These are phyloP conservation scores for Colostygia pectinataria DNA, from an alignment of 2,888 invertebrate genomes.

Conservation along the genomic window DNA sequence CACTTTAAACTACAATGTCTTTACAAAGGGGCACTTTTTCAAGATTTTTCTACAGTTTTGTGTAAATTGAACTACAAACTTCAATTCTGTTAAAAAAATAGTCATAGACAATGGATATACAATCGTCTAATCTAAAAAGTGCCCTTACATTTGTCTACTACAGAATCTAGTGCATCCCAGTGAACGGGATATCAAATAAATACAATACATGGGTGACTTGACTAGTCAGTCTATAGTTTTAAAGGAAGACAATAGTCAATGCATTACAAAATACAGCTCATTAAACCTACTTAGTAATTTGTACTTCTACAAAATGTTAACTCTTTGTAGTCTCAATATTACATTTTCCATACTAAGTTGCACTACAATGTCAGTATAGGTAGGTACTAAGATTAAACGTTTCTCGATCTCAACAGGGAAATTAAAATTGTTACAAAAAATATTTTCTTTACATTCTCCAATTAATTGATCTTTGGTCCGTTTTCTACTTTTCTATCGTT, in stretches of 20 bases:
- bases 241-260: slow-evolving; percentile 66
- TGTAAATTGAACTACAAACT: neutral
- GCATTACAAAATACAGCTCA: slow-evolving; percentile 67
- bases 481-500: slow-evolving; percentile 57
- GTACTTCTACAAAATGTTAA: slow-evolving; percentile 67
- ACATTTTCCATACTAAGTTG: slow-evolving; percentile 53
- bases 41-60: slow-evolving; percentile 46
- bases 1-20: slow-evolving; percentile 63
- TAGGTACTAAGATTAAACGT: slow-evolving; percentile 32
- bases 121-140: slow-evolving; percentile 64
- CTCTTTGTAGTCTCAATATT: slow-evolving; percentile 50
- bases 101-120: slow-evolving; percentile 24
- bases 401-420: slow-evolving; percentile 53
- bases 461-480: slow-evolving; percentile 73
- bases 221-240: slow-evolving; percentile 71
- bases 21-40: slow-evolving; percentile 70
- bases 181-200: slow-evolving; percentile 54
- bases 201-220: slow-evolving; percentile 57
- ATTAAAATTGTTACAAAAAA: slow-evolving; percentile 75
- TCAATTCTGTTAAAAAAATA: neutral
- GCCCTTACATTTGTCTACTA: slow-evolving; percentile 62
- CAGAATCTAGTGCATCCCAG: slow-evolving; percentile 79
- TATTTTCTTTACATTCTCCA: slow-evolving; percentile 61
- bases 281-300: slow-evolving; percentile 63
- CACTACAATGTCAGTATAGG: slow-evolving; percentile 48